Evolutionary conservation across 2,797 vertebrate species (phyloP), one percentile per base, ranked within the genome.

Genomic region (Somateria mollissima): DNA sequence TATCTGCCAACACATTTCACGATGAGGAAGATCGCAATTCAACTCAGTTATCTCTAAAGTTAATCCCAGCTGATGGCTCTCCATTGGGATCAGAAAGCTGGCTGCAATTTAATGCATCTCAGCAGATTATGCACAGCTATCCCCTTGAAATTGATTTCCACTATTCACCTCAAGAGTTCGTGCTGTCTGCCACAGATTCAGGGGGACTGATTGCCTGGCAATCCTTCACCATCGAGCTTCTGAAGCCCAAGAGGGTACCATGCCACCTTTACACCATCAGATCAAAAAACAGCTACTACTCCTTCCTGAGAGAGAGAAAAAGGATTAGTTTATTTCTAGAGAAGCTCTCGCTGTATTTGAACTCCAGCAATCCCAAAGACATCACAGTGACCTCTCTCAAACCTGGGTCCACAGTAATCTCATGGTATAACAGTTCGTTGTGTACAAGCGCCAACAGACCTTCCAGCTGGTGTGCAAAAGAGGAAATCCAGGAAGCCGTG

Each of bases 11-110:
- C 43, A 96, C 83, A 1, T 98, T 98, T 87, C 39, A 94, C 0
- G 95, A 98, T 17, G 69, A 95, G 43, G 97, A 98, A 28, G 97
- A 98, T 1, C 96, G 97, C 49, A 87, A 94, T 69, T 92, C 96
- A 28, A 95, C 92, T 12, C 73, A 13, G 58, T 77, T 98, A n/a
- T 96, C 92, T 19, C 80, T 98, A 30, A 83, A 89, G 18, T 82
- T 98, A 66, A 81, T 51, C 41, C 80, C 96, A 24, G 84, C 67
- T 6, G 96, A 96, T 0, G 62, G 96, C 27, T 97, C 96, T 72
- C 95, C 92, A 0, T 8, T 4, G 1, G 96, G 88, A 53, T 25
- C 75, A 1, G 92, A 94, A 66, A 92, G 94, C 61, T 98, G 97
- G 97, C 56, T 98, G 74, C 84, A 89, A 2, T 94, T 98, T n/a